phyloP scores from a whole-genome alignment of 2,113 vertebrate genomes.

The Anolis sagrei region DNA sequence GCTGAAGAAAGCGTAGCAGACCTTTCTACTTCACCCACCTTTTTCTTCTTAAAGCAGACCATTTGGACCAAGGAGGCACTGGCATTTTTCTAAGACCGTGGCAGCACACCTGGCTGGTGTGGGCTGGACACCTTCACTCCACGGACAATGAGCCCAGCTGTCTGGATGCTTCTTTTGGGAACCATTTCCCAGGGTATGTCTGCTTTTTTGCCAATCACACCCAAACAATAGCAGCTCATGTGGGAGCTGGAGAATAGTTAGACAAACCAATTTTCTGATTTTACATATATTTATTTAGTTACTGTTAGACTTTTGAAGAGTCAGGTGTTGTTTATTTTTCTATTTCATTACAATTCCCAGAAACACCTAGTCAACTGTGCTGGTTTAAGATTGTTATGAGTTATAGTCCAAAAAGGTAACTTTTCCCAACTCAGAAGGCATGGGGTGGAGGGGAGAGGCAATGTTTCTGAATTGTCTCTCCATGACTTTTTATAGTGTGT shows the following conservation, averaged over 20 bases:
- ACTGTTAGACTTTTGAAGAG: no score
- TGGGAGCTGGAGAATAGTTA: background rate
- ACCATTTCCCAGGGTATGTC: slow-evolving; percentile 72
- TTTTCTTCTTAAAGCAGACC: slow-evolving; percentile 10
- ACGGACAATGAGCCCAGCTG: slow-evolving; percentile 65
- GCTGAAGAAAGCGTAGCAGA: background rate
- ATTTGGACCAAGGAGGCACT: background rate
- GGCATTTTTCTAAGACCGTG: background rate
- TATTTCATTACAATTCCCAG: no score
- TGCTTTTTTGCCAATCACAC: background rate
- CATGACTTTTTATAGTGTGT: background rate
- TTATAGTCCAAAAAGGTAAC: no score
- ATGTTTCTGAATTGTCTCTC: background rate
- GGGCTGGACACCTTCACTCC: background rate
- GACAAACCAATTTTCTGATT: background rate
- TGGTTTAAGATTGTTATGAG: no score
- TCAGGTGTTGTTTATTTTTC: no score
- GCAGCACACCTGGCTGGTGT: background rate
- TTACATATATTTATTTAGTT: background rate
- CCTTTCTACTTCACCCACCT: background rate
- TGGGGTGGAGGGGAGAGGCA: no score
- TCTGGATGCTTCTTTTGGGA: slow-evolving; percentile 64
- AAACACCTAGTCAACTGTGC: no score
- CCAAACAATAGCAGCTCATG: fast-evolving
- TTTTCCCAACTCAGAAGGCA: background rate